phyloP scores from a whole-genome alignment of 2,113 vertebrate species.

The Arothron firmamentum region DNA sequence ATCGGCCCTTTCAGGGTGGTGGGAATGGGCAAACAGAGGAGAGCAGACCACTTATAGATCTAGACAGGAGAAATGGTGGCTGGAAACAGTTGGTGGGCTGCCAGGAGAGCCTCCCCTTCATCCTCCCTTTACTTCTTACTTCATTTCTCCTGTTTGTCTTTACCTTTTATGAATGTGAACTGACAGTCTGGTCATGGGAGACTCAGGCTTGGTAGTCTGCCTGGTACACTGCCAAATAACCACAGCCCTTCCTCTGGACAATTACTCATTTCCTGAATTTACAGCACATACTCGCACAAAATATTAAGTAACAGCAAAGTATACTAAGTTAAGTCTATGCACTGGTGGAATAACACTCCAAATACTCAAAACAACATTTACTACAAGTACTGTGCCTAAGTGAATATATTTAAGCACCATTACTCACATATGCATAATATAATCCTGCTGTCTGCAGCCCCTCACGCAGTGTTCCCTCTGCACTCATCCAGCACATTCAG shows the following conservation, averaged over 20 bases:
- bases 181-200: constrained; percentile 28
- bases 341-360: not conserved
- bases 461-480: not conserved
- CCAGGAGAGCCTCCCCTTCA: constrained; percentile 15
- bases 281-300: not conserved
- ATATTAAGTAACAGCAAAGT: not conserved
- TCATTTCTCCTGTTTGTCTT: constrained; percentile 10
- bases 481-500: constrained; percentile 10
- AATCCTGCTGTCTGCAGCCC: no score
- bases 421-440: no score
- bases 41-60: constrained; percentile 49
- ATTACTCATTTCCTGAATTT: constrained; percentile 30
- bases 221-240: constrained; percentile 20
- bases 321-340: not conserved
- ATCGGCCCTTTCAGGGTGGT: constrained; percentile 65
- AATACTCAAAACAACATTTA: not conserved
- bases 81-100: constrained; percentile 36
- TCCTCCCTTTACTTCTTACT: constrained; percentile 3
- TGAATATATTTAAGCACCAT: no score
- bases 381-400: not conserved
- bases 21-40: constrained; percentile 60
- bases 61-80: constrained; percentile 32
- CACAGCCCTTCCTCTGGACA: constrained; percentile 28
- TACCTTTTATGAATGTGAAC: constrained; percentile 21
- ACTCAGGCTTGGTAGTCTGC: constrained; percentile 22